Percentiles rank a stretch among this genome's conserved stretches.
Evolutionary conservation across 2,888 invertebrate genomes (phyloP).

Genomic region (Ormyrus thymus): DNA sequence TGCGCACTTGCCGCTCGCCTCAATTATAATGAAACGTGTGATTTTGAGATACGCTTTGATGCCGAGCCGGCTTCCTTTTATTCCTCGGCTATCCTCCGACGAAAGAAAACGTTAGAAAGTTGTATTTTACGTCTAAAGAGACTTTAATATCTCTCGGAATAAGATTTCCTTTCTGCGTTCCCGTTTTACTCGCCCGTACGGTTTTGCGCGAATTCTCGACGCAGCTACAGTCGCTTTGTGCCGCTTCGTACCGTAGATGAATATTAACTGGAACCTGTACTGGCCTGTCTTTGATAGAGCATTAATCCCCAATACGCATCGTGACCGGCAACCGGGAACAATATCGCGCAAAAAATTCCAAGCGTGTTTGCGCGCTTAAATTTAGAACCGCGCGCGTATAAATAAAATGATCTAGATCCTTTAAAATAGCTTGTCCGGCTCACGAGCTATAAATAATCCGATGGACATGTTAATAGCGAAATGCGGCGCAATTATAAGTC

Average conservation of each 20-base stretch:
- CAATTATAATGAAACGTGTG: slow-evolving; percentile 39
- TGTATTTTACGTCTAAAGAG: neutral
- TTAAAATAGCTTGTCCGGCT: neutral
- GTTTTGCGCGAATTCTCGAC: too few species aligned
- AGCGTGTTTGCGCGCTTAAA: neutral
- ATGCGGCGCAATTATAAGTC: slow-evolving; percentile 18
- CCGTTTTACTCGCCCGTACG: too few species aligned
- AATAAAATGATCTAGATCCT: neutral
- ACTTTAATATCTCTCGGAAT: neutral
- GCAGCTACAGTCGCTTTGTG: too few species aligned
- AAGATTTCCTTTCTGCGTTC: too few species aligned
- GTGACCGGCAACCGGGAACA: too few species aligned
- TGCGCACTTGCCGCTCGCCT: neutral
- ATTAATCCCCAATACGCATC: too few species aligned
- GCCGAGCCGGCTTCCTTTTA: neutral
- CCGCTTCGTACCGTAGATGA: too few species aligned
- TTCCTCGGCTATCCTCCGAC: neutral
- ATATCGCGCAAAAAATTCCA: too few species aligned
- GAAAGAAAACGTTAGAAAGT: neutral
- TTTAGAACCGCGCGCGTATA: neutral
- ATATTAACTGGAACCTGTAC: too few species aligned
- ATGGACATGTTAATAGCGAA: slow-evolving; percentile 11
- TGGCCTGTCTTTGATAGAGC: too few species aligned
- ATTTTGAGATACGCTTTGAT: slow-evolving; percentile 31
- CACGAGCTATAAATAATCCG: neutral